These are phyloP conservation scores for Eledona agricola DNA, from an alignment of 2,888 invertebrate genomes.

Conservation along the genomic window DNA sequence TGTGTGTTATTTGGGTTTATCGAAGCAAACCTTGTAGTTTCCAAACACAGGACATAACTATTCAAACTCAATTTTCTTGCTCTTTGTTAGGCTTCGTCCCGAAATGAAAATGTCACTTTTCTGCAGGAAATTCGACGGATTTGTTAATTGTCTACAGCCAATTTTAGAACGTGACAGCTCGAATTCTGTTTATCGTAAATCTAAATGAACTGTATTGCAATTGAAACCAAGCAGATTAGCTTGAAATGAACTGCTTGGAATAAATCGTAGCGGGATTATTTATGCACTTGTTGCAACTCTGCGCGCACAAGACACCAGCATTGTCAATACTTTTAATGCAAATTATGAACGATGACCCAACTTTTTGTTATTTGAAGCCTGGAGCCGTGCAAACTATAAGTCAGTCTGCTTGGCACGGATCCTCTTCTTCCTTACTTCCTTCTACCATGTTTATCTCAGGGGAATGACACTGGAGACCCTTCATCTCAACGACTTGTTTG, in stretches of 20 bases:
- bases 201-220: no score
- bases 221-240: no score
- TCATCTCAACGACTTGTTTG: constrained; percentile 8
- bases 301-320: no score
- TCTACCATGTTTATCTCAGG: constrained; percentile 12
- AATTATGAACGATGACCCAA: constrained; percentile 24
- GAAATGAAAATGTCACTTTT: constrained; percentile 25
- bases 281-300: constrained; percentile 7
- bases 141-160: constrained; percentile 24
- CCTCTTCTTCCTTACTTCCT: constrained; percentile 7
- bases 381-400: constrained; percentile 29
- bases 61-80: constrained; percentile 18
- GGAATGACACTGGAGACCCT: constrained; percentile 10
- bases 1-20: no score
- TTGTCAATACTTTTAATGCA: constrained; percentile 26
- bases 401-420: constrained; percentile 26
- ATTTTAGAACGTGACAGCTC: constrained; percentile 18
- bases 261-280: constrained; percentile 2
- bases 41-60: constrained; percentile 11
- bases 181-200: constrained; percentile 1
- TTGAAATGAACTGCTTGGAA: neutral
- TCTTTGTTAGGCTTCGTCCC: constrained; percentile 22
- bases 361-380: constrained; percentile 28
- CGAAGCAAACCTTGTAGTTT: constrained; percentile 1
- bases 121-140: constrained; percentile 11